Base-by-base conservation (phyloP, 1,140 invertebrate genomes). In the Hypsibius dujardini region DNA sequence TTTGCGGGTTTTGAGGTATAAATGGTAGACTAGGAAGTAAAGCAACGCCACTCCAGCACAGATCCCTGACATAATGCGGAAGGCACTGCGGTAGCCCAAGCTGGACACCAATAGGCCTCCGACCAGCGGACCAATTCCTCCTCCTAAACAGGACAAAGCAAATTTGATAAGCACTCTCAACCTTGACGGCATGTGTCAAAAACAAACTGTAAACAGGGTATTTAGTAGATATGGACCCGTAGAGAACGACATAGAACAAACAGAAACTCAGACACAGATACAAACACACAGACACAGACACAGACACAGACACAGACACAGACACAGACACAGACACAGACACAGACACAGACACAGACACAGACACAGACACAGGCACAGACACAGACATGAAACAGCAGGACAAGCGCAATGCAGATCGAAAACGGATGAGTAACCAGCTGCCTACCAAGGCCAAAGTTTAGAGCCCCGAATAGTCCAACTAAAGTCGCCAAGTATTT, bases 381-480 rank as follows among this genome's bases (percentile, higher is more conserved):
- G 28, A 28, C 28, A 28, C 28, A 28, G 28, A 28, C 28, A 28
- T 28, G 28, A 28, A 28, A 28, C 28, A 28, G 28, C 28, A 28
- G 28, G 28, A 28, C 28, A 28, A 28, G 28, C 28, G 28, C 28
- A 28, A 28, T 28, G 28, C 28, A 28, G 28, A 28, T 28, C 28
- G 28, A 28, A 28, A 28, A 28, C 28, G 28, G 28, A 28, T 28
- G 28, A 28, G 28, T 28, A 28, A 28, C 28, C 28, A 28, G 28
- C 28, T 42, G 42, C 62, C 45, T 67, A 67, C 62, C 62, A 12
- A 67, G 45, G 42, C 62, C 62, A 42, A 67, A 67, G 42, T 67
- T 67, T 7, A 67, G 12, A 42, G 62, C 62, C 7, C 62, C 62
- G 45, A 67, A 67, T 12, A 67, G 42, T 12, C 62, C 62, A 12